Evolutionary conservation across 2,113 vertebrate species (phyloP).

Genomic region (Malurus alboscapulatus): DNA sequence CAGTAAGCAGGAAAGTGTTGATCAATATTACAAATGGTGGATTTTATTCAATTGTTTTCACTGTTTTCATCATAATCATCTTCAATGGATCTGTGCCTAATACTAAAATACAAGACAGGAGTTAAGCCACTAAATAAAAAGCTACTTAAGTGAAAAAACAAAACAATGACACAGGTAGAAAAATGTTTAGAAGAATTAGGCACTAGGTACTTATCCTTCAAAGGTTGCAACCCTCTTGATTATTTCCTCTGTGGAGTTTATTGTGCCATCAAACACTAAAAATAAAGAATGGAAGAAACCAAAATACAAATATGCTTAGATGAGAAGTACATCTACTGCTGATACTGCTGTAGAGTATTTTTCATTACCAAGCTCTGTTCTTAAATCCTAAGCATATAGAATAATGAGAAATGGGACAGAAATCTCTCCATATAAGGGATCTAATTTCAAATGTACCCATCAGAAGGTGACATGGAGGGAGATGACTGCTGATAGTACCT

Average conservation of each 20-base stretch:
- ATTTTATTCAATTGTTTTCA: neutral
- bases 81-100: neutral
- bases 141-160: neutral
- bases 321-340: neutral
- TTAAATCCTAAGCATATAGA: neutral
- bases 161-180: neutral
- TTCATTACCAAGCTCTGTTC: neutral
- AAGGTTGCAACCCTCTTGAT: neutral
- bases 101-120: neutral
- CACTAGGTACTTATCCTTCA: neutral
- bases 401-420: neutral
- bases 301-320: neutral
- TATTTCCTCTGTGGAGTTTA: neutral
- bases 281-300: neutral
- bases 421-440: neutral
- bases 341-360: neutral
- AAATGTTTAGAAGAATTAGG: neutral
- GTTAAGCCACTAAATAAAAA: neutral
- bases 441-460: neutral
- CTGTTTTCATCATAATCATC: neutral
- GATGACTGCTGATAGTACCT: neutral
- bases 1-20: neutral
- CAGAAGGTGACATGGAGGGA: neutral
- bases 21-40: neutral
- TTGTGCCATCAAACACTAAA: neutral